Base-by-base conservation (phyloP, 2,797 vertebrate genomes). In the Bradypodion pumilum region DNA sequence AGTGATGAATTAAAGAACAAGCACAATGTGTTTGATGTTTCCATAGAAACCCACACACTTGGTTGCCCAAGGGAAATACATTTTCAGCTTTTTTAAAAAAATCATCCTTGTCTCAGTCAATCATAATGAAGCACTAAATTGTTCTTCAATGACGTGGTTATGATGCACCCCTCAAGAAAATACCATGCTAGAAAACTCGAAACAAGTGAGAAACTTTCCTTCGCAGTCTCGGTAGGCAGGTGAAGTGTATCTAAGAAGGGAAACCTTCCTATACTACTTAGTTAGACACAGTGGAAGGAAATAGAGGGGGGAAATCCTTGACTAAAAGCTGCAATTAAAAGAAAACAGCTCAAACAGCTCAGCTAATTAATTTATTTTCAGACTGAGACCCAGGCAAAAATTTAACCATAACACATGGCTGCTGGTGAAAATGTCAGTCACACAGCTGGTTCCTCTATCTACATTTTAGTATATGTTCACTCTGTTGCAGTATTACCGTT, bases 91-190 rank as follows among this genome's bases (percentile, higher is more conserved):
- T 69, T 25, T 78, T 29, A 56, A 29, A 66, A 70, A 72, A 81
- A 80, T 44, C 56, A 60, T 27, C 40, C 77, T 35, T 85, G n/a
- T 78, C 15, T 86, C 62, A 60, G 7, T 74, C 75, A 86, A 86
- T 86, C 62, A 83, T 83, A 74, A 74, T 79, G 60, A 82, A 78
- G 62, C 80, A 73, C 29, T 78, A 78, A 35, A 73, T 65, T 77
- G 69, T 27, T 78, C 59, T 60, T 63, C 12, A 37, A 35, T 2
- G 29, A 12, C 37, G 74, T 68, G 2, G 60, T n/a, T 86, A 40
- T 59, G 60, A 25, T 78, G 23, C 23, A 21, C 66, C 32, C 13
- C 13, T 7, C 49, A 12, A 21, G n/a, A 16, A 60, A 78, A 73
- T 40, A 82, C 78, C 66, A 23, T 66, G 6, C 16, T 74, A 35